Conservation (phyloP, 23 tunicate species). For the Corella eumyota region DNA sequence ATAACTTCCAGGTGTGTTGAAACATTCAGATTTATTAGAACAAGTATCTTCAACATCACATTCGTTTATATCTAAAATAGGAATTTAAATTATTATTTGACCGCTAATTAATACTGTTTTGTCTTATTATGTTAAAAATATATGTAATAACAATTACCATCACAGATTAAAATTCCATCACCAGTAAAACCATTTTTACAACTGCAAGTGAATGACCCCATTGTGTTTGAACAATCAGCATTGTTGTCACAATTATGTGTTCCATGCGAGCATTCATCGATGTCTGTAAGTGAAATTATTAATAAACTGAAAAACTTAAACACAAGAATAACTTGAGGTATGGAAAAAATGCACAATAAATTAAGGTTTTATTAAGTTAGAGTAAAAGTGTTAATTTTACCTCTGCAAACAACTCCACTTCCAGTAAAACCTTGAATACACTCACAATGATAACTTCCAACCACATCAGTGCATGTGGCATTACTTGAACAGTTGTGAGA, state of each 20-base stretch:
- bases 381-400: too few relatives aligned
- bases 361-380: too few relatives aligned
- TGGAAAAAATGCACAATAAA: too few relatives aligned
- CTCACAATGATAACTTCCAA: slow-evolving; percentile 18
- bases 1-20: slow-evolving; percentile 36
- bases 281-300: not conserved
- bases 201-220: too few relatives aligned
- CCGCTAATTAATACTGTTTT: too few relatives aligned
- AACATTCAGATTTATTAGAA: slow-evolving; percentile 9
- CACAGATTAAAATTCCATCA: not conserved
- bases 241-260: slow-evolving; percentile 1
- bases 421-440: slow-evolving; percentile 41
- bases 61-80: slow-evolving; percentile 7
- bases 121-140: too few relatives aligned
- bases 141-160: not conserved
- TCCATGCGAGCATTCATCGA: slow-evolving; percentile 12
- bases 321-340: too few relatives aligned
- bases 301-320: too few relatives aligned
- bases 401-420: slow-evolving; percentile 21
- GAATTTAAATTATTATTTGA: too few relatives aligned
- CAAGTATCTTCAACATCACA: not conserved
- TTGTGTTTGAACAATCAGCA: too few relatives aligned
- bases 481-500: slow-evolving; percentile 22
- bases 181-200: too few relatives aligned
- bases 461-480: slow-evolving; percentile 27